A percentile compares a stretch with the other conserved stretches of the same genome.
These are phyloP conservation scores for Drosophila insularis DNA, from an alignment of 1,140 invertebrate species.

Conservation along the genomic window DNA sequence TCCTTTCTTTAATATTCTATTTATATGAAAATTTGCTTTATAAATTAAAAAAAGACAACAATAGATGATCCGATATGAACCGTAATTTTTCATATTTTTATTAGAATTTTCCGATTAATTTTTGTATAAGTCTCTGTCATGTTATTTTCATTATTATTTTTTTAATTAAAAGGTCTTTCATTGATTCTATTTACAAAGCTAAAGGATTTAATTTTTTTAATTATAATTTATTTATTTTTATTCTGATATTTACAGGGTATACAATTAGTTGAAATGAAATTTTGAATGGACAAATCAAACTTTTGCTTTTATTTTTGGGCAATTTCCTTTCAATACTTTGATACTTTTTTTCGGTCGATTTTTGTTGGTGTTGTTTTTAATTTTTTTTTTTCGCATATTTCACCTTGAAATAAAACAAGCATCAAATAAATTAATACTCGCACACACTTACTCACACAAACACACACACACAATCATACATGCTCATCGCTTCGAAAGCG, in stretches of 20 bases:
- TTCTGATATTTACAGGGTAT: neutral
- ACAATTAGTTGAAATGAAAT: neutral
- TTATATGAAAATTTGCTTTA: too few species aligned
- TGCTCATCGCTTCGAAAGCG: slow-evolving; percentile 33
- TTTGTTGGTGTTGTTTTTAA: slow-evolving; percentile 36
- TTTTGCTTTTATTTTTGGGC: slow-evolving; percentile 35
- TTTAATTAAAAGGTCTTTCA: too few species aligned
- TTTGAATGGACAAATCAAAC: neutral
- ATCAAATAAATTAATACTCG: slow-evolving; percentile 70
- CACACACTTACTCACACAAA: slow-evolving; percentile 40
- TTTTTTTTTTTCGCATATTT: slow-evolving; percentile 70
- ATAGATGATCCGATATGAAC: too few species aligned
- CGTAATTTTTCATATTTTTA: too few species aligned
- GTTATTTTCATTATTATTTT: too few species aligned
- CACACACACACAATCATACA: slow-evolving; percentile 43
- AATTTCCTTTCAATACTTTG: slow-evolving; percentile 46
- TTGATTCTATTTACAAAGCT: too few species aligned
- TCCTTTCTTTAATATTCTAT: too few species aligned
- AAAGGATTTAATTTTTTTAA: too few species aligned
- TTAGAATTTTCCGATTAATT: too few species aligned
- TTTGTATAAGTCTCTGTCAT: too few species aligned
- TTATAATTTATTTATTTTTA: too few species aligned
- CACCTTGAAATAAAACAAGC: slow-evolving; percentile 76
- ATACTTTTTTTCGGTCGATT: slow-evolving; percentile 31
- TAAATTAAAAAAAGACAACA: too few species aligned